Conservation (phyloP, 2,113 vertebrate species). For the Calypte anna region DNA sequence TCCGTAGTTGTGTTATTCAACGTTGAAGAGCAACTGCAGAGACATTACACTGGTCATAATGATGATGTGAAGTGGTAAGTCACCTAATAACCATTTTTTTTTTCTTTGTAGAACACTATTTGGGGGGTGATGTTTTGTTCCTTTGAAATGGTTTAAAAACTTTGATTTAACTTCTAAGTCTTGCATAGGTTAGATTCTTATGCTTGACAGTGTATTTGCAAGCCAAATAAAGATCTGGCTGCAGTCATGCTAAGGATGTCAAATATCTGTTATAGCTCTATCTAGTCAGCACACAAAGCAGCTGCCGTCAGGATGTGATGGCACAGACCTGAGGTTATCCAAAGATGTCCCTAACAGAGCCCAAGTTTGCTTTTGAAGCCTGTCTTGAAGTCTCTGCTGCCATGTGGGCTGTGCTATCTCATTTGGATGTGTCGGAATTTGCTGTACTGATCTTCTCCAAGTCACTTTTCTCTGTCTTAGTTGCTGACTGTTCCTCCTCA, state of each 20-base stretch:
- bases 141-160: neutral
- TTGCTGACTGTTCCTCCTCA: neutral
- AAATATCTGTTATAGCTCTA: neutral
- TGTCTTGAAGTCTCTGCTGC: neutral
- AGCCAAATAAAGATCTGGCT: neutral
- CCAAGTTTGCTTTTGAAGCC: neutral
- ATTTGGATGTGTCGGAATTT: neutral
- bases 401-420: neutral
- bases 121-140: neutral
- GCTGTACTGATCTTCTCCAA: neutral
- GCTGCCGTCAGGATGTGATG: neutral
- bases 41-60: constrained; percentile 94
- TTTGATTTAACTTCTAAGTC: neutral
- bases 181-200: neutral
- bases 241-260: neutral
- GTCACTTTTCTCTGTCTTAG: neutral
- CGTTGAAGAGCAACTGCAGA: constrained; percentile 93
- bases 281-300: neutral
- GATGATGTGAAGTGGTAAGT: constrained; percentile 98
- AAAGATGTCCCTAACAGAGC: neutral
- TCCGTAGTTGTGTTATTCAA: constrained; percentile 96
- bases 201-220: neutral
- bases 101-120: neutral
- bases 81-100: neutral
- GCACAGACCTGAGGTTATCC: neutral